Conservation (phyloP, 1,140 invertebrate genomes). For the Rhynchophorus ferrugineus region DNA sequence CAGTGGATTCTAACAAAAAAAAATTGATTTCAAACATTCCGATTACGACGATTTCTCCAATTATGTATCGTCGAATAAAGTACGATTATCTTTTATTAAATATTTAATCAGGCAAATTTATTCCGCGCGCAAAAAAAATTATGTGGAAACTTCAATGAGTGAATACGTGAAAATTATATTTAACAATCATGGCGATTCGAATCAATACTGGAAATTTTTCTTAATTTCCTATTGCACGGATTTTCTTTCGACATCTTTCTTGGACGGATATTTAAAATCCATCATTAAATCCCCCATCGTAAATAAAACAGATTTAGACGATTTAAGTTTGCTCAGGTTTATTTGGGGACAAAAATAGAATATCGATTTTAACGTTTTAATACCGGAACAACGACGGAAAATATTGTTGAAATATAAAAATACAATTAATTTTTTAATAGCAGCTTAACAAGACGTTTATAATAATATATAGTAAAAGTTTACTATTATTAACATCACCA, state of each 20-base stretch:
- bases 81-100: too few species aligned
- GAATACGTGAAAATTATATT: conserved; percentile 4
- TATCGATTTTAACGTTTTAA: too few species aligned
- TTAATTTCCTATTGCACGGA: conserved; percentile 16
- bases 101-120: background rate
- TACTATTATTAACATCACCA: too few species aligned
- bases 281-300: background rate
- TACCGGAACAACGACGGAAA: too few species aligned
- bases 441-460: background rate
- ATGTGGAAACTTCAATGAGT: background rate
- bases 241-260: conserved; percentile 8
- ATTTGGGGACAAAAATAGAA: too few species aligned
- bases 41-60: too few species aligned
- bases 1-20: too few species aligned
- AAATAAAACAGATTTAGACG: conserved; percentile 7
- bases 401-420: conserved; percentile 1
- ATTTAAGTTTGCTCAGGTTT: background rate
- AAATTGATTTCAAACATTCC: too few species aligned
- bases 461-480: conserved; percentile 3
- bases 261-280: conserved; percentile 5
- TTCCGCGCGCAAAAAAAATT: background rate
- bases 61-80: too few species aligned
- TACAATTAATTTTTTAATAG: conserved; percentile 2
- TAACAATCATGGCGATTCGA: background rate
- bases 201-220: conserved; percentile 16